phyloP scores from a whole-genome alignment of 2,113 vertebrate genomes.

The Cricetomys ansorgei region DNA sequence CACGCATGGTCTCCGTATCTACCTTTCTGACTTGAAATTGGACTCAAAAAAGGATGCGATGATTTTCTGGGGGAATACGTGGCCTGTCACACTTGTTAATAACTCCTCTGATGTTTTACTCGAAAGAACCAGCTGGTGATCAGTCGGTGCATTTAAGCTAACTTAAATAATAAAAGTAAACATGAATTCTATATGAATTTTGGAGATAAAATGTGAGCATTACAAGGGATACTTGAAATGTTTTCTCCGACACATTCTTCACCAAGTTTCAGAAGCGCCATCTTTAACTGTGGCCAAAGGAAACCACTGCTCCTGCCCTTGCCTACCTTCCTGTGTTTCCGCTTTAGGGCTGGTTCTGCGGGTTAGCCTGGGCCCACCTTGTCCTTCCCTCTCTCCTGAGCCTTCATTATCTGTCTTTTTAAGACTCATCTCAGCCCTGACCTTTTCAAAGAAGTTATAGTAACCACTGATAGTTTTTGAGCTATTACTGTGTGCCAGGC shows the following conservation, averaged over 20 bases:
- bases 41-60: not conserved
- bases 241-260: not conserved
- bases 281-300: not conserved
- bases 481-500: not conserved
- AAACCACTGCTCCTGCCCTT: not conserved
- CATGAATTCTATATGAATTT: not conserved
- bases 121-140: not conserved
- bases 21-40: not conserved
- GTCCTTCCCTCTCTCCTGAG: not conserved
- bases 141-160: constrained; percentile 14
- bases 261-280: not conserved
- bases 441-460: not conserved
- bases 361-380: not conserved
- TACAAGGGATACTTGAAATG: not conserved
- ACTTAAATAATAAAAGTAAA: constrained; percentile 7
- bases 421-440: not conserved
- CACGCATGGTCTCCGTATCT: not conserved
- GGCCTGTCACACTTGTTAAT: not conserved
- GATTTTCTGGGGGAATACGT: not conserved
- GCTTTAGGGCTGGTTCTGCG: not conserved
- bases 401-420: not conserved
- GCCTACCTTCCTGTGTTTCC: not conserved
- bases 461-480: not conserved
- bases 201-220: constrained; percentile 24
- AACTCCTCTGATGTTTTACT: not conserved